Base-by-base conservation (phyloP, 2,888 invertebrate genomes). In the Drosophila heteroneura region DNA sequence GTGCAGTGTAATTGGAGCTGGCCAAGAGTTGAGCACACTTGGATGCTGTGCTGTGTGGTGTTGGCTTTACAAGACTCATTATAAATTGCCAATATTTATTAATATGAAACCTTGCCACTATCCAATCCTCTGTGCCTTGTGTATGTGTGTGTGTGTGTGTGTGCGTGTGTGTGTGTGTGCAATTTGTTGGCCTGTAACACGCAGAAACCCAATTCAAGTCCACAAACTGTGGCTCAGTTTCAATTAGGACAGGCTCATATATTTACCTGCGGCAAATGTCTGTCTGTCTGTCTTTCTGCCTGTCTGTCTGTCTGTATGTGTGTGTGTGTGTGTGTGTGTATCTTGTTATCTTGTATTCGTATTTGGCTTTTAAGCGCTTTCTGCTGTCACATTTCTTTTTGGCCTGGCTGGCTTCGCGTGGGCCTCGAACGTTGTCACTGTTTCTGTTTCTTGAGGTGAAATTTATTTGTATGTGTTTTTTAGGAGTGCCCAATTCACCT, bases 51-150 rank as follows among this genome's bases (percentile, higher is more conserved):
- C 54, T 35, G 41, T 28, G 39, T 32, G 47, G 52, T 44, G 66
- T 58, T 64, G 70, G 70, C 63, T 39, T 54, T 52, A 49, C 52
- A 64, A 47, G 49, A 59, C 75, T 64, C 64, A 82, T 84, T 82
- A 80, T 77, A 84, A 82, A 82, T 82, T 82, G 72, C 70, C 80
- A 84, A 84, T 84, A 83, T 82, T 84, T 84, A 65, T 77, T 66
- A 76, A 83, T 86, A 77, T 84, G 86, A 83, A 84, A 86, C 70
- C 78, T 64, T 70, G 74, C 56, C 61, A 66, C 82, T 74, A 80
- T 86, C 70, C 76, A 83, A 81, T 30, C 33, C 70, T 62, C 53
- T 32, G 68, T 70, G 49, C 1, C n/a, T 16, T 49, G 37, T 14
- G 30, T n/a, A 5, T 14, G 22, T 51, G 22, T 57, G 28, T 16